phyloP scores from a whole-genome alignment of 92 coral and sea anemone genomes.

The Parazoanthus darwini region DNA sequence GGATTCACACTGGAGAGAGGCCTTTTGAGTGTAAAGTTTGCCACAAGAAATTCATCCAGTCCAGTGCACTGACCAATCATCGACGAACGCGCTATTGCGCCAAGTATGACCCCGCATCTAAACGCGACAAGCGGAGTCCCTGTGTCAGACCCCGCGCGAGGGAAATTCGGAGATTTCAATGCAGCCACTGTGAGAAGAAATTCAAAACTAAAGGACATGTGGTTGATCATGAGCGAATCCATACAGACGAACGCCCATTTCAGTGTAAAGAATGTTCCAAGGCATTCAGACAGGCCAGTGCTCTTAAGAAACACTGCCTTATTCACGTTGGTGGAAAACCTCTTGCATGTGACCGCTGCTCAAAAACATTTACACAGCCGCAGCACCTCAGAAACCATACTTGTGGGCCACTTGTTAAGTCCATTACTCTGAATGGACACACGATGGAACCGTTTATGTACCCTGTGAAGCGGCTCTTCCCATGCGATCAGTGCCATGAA shows the following conservation, averaged over 20 bases:
- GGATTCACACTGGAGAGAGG: conserved; percentile 27
- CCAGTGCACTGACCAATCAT: conserved; percentile 26
- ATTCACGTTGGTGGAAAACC: conserved; percentile 18
- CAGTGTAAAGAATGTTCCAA: conserved; percentile 25
- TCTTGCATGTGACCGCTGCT: conserved; percentile 15
- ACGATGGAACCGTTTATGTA: conserved; percentile 24
- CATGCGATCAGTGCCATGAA: background rate
- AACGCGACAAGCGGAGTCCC: background rate
- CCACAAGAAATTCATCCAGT: conserved; percentile 29
- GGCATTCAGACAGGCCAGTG: conserved; percentile 32
- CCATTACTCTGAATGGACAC: conserved; percentile 26
- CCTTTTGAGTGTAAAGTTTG: conserved; percentile 24
- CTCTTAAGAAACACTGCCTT: conserved; percentile 28
- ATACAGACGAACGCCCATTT: conserved; percentile 39
- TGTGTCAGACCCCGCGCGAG: background rate
- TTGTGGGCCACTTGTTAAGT: conserved; percentile 7
- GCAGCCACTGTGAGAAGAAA: conserved; percentile 20
- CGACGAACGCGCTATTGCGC: background rate
- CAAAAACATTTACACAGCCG: conserved; percentile 26
- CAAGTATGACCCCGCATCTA: background rate
- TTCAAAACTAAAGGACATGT: conserved; percentile 31
- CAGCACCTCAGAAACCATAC: conserved; percentile 27
- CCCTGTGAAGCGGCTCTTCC: background rate
- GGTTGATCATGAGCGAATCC: conserved; percentile 36
- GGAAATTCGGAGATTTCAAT: conserved; percentile 23